A percentile compares a stretch with the other conserved stretches of the same genome.
phyloP scores from a whole-genome alignment of 1,140 invertebrate genomes.

The Pogonomyrmex californicus region DNA sequence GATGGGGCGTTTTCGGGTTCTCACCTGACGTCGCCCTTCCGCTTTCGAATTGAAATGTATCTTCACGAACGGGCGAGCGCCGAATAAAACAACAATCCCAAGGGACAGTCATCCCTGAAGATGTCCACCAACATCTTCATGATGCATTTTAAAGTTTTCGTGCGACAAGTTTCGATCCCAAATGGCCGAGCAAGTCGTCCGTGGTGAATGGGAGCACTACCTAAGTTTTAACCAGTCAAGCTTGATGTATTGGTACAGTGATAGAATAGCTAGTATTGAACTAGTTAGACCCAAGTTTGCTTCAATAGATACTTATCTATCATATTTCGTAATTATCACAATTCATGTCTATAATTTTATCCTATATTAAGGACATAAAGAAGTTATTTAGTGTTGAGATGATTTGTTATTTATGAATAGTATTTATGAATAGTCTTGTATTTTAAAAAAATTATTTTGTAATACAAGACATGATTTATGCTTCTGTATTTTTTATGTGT shows the following conservation, averaged over 20 bases:
- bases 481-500: not conserved
- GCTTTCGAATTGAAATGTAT: conserved; percentile 69
- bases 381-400: not conserved
- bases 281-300: not conserved
- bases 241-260: conserved; percentile 42
- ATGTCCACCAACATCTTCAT: conserved; percentile 12
- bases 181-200: conserved; percentile 31
- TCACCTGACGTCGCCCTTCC: conserved; percentile 15
- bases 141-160: conserved; percentile 35
- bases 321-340: not conserved
- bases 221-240: conserved; percentile 47
- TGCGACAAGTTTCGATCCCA: conserved; percentile 28
- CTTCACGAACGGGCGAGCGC: conserved; percentile 49
- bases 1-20: conserved; percentile 12
- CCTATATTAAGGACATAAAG: not conserved
- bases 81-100: conserved; percentile 53
- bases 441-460: not conserved
- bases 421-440: not conserved
- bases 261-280: conserved; percentile 11
- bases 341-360: conserved; percentile 4
- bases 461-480: not conserved
- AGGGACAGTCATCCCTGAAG: not conserved
- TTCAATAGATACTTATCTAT: conserved; percentile 26
- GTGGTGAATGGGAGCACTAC: conserved; percentile 21
- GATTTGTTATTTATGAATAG: not conserved